Evolutionary conservation across 2,113 vertebrate species (phyloP), one percentile per base, ranked within the genome.

Genomic region (Xiphophorus hellerii): DNA sequence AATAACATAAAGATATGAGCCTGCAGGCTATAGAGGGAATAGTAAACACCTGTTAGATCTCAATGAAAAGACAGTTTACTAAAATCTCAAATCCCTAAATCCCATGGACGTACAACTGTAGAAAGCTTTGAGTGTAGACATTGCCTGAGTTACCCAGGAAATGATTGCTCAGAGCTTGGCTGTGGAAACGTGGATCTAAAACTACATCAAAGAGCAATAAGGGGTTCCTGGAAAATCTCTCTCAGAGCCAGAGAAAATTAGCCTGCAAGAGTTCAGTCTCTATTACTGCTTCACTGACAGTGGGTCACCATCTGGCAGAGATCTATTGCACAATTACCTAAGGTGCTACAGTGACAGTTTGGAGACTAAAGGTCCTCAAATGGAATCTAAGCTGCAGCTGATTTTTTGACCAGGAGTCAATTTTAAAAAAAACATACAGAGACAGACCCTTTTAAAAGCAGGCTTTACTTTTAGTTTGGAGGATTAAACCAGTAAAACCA

Each of bases 231-330:
- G 17, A 48, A 48, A 48, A 48, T 48, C 44, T 48, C 44, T 48
- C 44, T 71, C 48, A 63, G 60, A 88, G 81, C 76, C 81, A 78
- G 78, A 78, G 72, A 87, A 88, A 81, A 91, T 88, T 44, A 83
- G 77, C 81, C 84, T 76, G 80, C 75, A 0, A 72, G 70, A 74
- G 84, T 73, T 81, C 66, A 74, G 80, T 82, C 69, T 70, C 71
- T 63, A 81, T 84, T 48, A 87, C 79, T 69, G 74, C 73, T 67
- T 73, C 74, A 35, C 82, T 80, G 78, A 77, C 62, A 76, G 76
- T 74, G 78, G 71, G 78, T 86, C 84, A 86, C 85, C 91, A 92
- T 90, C 91, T 93, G 91, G 88, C 86, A 93, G 84, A 90, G 84
- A 92, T 93, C 85, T 86, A 85, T 84, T 83, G 84, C 83, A 83